phyloP scores from a whole-genome alignment of 2,113 vertebrate species.

The Eira barbara region DNA sequence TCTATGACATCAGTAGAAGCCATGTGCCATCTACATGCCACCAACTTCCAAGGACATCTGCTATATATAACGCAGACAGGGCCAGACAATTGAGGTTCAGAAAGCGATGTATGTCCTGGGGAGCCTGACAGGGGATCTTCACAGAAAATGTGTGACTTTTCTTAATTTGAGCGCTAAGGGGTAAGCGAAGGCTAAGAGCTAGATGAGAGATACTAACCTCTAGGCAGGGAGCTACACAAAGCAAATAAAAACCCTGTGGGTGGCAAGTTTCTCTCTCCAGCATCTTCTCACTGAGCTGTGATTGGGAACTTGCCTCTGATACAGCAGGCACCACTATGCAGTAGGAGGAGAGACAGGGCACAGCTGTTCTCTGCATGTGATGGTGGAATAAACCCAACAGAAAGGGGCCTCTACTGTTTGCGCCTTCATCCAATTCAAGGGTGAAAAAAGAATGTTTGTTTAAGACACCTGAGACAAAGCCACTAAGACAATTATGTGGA shows the following conservation, averaged over 20 bases:
- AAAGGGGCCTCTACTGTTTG: background rate
- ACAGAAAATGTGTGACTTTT: background rate
- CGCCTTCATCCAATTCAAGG: background rate
- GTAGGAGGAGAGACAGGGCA: background rate
- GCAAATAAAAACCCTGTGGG: background rate
- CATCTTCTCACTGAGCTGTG: background rate
- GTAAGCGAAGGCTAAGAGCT: background rate
- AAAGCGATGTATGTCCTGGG: background rate
- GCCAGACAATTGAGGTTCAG: background rate
- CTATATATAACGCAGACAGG: background rate
- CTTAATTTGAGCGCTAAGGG: background rate
- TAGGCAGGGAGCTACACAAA: background rate
- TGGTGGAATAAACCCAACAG: background rate
- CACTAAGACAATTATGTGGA: background rate
- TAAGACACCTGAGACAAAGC: background rate
- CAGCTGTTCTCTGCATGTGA: background rate
- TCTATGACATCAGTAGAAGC: background rate
- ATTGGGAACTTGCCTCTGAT: background rate
- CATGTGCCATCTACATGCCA: background rate
- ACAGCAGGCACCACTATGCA: background rate
- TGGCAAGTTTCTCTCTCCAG: background rate
- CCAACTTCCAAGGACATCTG: background rate
- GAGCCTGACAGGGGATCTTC: background rate
- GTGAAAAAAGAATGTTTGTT: background rate
- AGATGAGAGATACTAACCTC: background rate